Evolutionary conservation across 2,113 vertebrate genomes (phyloP).

Genomic region (Burhinus bistriatus): DNA sequence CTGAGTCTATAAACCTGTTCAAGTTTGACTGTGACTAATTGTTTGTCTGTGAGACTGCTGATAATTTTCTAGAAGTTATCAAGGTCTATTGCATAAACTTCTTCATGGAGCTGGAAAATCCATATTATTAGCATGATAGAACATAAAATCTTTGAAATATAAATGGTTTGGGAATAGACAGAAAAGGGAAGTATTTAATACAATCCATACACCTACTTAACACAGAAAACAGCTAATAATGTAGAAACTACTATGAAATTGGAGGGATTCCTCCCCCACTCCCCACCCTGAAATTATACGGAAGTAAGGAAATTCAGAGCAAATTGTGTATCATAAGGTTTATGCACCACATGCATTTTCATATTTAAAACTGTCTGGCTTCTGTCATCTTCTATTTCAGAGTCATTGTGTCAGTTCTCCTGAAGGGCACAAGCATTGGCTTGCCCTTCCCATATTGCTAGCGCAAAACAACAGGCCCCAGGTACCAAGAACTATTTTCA

Average conservation of each 20-base stretch:
- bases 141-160: background rate
- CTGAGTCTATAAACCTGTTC: background rate
- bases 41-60: background rate
- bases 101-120: background rate
- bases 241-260: background rate
- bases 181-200: background rate
- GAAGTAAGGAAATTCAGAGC: background rate
- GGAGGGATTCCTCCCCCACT: background rate
- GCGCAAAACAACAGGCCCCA: background rate
- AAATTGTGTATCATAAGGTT: background rate
- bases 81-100: background rate
- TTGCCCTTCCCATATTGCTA: background rate
- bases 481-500: background rate
- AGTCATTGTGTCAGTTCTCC: background rate
- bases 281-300: background rate
- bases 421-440: background rate
- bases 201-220: background rate
- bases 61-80: background rate
- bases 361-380: background rate
- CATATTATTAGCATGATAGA: background rate
- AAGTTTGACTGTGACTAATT: background rate
- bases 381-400: background rate
- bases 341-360: background rate
- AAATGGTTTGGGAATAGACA: background rate
- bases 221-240: background rate